Conservation (phyloP, 2,888 invertebrate species). For the Stictocephala bisonia region DNA sequence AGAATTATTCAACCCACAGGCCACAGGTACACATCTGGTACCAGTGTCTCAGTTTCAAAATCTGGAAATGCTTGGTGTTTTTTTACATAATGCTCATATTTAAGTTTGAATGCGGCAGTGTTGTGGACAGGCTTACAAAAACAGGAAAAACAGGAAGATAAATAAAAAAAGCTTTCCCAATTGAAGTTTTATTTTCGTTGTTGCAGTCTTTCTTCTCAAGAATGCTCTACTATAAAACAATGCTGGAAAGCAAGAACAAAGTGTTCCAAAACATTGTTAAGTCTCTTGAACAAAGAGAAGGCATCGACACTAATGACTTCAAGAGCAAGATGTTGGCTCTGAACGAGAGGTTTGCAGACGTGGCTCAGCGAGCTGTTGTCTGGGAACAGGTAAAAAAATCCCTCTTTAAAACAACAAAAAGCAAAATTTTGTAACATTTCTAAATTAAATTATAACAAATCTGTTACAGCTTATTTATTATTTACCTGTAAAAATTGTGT, state of each 20-base stretch:
- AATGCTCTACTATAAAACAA: conserved; percentile 90
- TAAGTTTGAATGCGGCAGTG: neutral
- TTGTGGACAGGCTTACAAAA: neutral
- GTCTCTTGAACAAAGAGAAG: conserved; percentile 79
- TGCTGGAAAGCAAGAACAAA: conserved; percentile 95
- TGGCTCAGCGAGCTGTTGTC: conserved; percentile 78
- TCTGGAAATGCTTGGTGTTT: no score
- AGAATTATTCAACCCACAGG: no score
- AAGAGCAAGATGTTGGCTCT: conserved; percentile 78
- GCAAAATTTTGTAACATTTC: neutral
- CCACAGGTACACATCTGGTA: no score
- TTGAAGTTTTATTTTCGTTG: neutral
- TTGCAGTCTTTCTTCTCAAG: conserved; percentile 81
- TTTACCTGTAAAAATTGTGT: no score
- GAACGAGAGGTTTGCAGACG: conserved; percentile 85
- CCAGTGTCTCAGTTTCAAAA: no score
- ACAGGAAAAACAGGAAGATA: neutral
- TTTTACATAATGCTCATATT: no score
- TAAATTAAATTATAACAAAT: no score
- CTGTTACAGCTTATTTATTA: no score
- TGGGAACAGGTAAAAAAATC: conserved; percentile 72
- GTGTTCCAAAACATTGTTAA: conserved; percentile 88
- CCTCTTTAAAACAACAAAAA: neutral
- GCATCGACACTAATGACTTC: conserved; percentile 73
- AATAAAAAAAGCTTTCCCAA: no score